Conservation (phyloP, 2,797 vertebrate species). For the Crocidura indochinensis region DNA sequence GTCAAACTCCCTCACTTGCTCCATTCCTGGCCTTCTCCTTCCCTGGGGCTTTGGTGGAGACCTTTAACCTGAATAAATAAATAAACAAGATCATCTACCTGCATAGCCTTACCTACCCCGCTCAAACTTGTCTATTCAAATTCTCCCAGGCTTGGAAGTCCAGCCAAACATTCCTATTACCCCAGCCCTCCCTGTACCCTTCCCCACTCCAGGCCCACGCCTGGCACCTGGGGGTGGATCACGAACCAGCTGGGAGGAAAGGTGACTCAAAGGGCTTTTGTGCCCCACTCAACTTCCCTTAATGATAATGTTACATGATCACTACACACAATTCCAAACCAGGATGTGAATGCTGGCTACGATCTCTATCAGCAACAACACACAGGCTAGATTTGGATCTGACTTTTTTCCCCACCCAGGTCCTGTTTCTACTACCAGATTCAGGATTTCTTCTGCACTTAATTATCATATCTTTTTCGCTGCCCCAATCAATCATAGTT, state of each 20-base stretch:
- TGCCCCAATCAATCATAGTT: not conserved
- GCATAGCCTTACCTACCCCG: not conserved
- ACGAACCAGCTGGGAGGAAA: not conserved
- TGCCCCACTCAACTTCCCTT: not conserved
- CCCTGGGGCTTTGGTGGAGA: not conserved
- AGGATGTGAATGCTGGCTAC: not conserved
- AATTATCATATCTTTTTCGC: not conserved
- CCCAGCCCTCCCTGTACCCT: fast-evolving
- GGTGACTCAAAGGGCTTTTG: not conserved
- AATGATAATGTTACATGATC: not conserved
- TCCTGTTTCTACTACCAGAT: not conserved
- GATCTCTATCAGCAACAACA: not conserved
- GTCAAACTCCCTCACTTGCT: not conserved
- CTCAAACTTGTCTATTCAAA: not conserved
- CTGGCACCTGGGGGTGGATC: too few relatives aligned
- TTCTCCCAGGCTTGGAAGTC: not conserved
- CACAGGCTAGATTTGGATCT: not conserved
- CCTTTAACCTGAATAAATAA: not conserved
- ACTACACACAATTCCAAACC: not conserved
- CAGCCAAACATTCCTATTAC: too few relatives aligned
- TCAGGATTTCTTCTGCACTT: not conserved
- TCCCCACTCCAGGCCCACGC: not conserved
- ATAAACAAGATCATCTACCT: not conserved
- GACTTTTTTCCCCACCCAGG: not conserved
- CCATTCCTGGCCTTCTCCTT: not conserved